Evolutionary conservation across 2,797 vertebrate species (phyloP).

Genomic region (Crotalus adamanteus): DNA sequence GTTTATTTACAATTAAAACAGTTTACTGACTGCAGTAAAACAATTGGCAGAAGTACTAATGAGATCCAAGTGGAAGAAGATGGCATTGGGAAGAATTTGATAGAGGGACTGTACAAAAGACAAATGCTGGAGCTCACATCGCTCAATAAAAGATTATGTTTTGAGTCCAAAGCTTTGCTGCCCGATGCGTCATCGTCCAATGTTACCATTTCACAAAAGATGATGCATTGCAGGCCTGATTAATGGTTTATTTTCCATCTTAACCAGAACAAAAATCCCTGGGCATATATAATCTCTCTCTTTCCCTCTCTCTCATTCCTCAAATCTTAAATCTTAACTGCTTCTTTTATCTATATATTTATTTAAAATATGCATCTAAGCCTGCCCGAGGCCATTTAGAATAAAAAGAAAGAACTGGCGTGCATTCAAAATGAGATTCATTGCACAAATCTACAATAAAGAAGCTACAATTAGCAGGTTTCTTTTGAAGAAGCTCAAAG

Average conservation of each 20-base stretch:
- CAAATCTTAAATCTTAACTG: neutral
- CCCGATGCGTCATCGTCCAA: neutral
- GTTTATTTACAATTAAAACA: neutral
- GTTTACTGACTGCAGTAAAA: neutral
- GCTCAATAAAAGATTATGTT: neutral
- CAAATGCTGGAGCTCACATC: neutral
- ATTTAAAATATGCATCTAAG: neutral
- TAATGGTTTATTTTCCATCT: neutral
- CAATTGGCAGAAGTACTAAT: too few species aligned
- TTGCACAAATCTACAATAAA: neutral
- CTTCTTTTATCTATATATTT: neutral
- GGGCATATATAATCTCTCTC: neutral
- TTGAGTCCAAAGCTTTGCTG: neutral
- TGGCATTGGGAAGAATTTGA: too few species aligned
- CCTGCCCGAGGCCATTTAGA: neutral
- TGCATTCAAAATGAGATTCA: neutral
- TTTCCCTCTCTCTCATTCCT: neutral
- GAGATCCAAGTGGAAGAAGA: too few species aligned
- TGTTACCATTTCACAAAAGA: neutral
- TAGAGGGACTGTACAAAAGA: neutral
- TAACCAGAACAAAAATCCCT: neutral
- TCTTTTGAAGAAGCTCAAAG: neutral
- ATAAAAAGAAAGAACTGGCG: neutral
- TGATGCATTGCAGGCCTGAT: neutral
- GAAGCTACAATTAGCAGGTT: neutral